phyloP scores from a whole-genome alignment of 2,888 invertebrate species.

The Schizotus pectinicornis region DNA sequence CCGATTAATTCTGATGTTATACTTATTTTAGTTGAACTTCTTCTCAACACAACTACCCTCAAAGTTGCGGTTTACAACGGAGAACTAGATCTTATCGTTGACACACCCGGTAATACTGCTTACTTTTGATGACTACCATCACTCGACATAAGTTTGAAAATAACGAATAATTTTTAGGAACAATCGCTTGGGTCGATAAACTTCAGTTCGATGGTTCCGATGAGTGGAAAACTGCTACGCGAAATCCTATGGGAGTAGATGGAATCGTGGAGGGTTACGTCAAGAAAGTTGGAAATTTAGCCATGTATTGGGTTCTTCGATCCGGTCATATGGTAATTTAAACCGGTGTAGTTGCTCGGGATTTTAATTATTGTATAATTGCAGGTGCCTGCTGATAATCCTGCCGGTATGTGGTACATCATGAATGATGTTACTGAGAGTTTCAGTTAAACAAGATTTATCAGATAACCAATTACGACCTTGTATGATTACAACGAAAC shows the following conservation, averaged over 20 bases:
- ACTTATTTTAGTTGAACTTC: constrained; percentile 65
- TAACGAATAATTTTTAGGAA: constrained; percentile 30
- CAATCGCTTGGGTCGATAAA: constrained; percentile 70
- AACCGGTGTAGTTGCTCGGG: neutral
- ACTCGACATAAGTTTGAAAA: neutral
- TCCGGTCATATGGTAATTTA: constrained; percentile 78
- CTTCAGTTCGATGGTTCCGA: constrained; percentile 61
- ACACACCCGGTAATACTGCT: constrained; percentile 71
- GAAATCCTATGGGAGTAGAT: constrained; percentile 66
- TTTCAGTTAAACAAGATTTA: constrained; percentile 13
- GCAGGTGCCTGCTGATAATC: constrained; percentile 20
- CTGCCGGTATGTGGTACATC: constrained; percentile 16
- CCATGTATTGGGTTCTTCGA: constrained; percentile 78
- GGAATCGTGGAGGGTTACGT: constrained; percentile 74
- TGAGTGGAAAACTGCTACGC: constrained; percentile 63
- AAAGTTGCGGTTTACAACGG: constrained; percentile 77
- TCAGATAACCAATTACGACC: neutral
- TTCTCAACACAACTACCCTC: constrained; percentile 72
- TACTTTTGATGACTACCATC: neutral
- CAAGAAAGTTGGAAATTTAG: constrained; percentile 71
- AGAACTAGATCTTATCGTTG: constrained; percentile 84
- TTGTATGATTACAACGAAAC: too few relatives aligned
- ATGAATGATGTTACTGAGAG: constrained; percentile 32
- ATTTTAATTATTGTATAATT: neutral
- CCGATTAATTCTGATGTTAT: neutral